A percentile compares a stretch with the other conserved stretches of the same genome.
Evolutionary conservation across 1,140 invertebrate species (phyloP).

Genomic region (Globodera rostochiensis): DNA sequence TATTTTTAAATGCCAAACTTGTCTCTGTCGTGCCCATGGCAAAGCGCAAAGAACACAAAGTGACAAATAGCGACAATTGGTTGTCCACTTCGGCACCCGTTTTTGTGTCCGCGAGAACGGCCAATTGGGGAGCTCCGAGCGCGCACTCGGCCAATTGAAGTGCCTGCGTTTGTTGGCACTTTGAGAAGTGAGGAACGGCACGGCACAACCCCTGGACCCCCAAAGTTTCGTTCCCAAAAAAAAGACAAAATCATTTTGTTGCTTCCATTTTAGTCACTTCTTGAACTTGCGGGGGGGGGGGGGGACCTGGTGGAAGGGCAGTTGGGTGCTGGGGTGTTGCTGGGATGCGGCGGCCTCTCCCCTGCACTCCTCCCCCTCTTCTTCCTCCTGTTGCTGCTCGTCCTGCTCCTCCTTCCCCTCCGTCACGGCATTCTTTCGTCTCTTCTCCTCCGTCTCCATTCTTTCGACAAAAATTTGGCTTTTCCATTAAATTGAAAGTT

Average conservation of each 20-base stretch:
- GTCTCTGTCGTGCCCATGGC: slow-evolving; percentile 18
- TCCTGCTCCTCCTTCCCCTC: background rate
- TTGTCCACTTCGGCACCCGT: slow-evolving; percentile 5
- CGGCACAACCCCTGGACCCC: background rate
- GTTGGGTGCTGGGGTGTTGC: slow-evolving; percentile 18
- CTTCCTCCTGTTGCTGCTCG: slow-evolving; percentile 6
- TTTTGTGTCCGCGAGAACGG: slow-evolving; percentile 27
- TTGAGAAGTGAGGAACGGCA: background rate
- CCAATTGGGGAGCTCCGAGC: slow-evolving; percentile 17
- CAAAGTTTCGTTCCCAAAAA: no score
- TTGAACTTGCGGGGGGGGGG: background rate
- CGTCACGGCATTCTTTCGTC: background rate
- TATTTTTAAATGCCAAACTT: slow-evolving; percentile 10
- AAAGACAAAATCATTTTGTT: no score
- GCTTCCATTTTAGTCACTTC: no score
- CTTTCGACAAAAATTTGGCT: background rate
- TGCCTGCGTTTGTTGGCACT: background rate
- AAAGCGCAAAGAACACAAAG: slow-evolving; percentile 19
- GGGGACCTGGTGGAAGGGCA: slow-evolving; percentile 22
- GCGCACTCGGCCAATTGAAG: slow-evolving; percentile 23
- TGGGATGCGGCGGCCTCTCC: background rate
- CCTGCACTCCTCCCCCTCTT: background rate
- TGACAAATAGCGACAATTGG: slow-evolving; percentile 24
- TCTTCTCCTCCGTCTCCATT: slow-evolving; percentile 7
- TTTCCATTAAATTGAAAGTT: background rate